Base-by-base conservation (phyloP, 2,113 vertebrate species). In the Lepus europaeus region DNA sequence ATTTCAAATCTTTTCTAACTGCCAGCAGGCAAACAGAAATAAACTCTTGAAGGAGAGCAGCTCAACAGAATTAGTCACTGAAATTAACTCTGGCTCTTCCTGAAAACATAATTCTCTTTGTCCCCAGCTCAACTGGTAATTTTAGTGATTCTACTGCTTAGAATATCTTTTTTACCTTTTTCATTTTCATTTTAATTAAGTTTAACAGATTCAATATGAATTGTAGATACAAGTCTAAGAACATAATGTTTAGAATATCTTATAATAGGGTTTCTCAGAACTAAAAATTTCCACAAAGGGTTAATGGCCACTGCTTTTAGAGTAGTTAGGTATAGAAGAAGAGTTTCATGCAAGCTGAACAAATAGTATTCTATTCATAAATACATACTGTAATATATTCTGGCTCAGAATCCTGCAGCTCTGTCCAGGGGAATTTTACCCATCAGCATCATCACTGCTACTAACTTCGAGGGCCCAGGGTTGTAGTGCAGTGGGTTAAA, bases 91-190 rank as follows among this genome's bases (percentile, higher is more conserved):
- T 69, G 63, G 36, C 59, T 90, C 89, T 76, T 49, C 45, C 87
- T 53, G n/a, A 85, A 90, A 94, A 90, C 78, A 95, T 23, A 31
- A 90, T 63, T 94, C 25, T 87, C 69, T 82, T 91, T 74, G 25
- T 12, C 56, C 33, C 25, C 9, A 89, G 56, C 8, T 74, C 49
- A 89, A 86, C n/a, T 88, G 90, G 63, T 13, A 69, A 82, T 92
- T 79, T 74, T 49, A 78, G 61, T 59, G 22, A 64, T 69, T 76
- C 17, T 61, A 53, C 9, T 64, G 45, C 6, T 7, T 45, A 45
- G 45, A 45, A 6, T 45, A 45, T 45, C 45, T 45, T 45, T 45
- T 45, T 45, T 45, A 45, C 45, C 45, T 45, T 45, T 45, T 45
- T 45, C 6, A 45, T 45, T 45, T 45, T 45, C 45, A 45, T 45